These are phyloP conservation scores for Mesopsocus fuscifrons DNA, from an alignment of 2,888 invertebrate genomes.

Conservation along the genomic window DNA sequence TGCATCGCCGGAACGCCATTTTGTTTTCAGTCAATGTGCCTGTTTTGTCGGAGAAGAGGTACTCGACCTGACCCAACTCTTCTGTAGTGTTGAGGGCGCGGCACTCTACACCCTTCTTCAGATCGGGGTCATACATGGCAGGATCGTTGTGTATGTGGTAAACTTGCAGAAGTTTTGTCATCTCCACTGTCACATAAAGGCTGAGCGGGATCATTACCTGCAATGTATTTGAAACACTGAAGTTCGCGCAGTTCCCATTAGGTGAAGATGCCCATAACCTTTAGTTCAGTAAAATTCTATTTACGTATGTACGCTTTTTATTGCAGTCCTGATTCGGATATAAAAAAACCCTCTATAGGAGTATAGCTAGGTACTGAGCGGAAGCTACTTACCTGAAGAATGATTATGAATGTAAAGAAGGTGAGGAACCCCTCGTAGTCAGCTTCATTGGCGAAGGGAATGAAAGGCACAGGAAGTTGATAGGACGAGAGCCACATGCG, in stretches of 20 bases:
- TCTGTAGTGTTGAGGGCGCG: conserved; percentile 92
- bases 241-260: too few species aligned
- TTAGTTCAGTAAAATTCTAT: not conserved
- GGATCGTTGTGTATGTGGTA: conserved; percentile 86
- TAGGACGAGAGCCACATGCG: conserved; percentile 57
- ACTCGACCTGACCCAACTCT: conserved; percentile 87
- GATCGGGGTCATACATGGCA: conserved; percentile 66
- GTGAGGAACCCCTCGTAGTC: conserved; percentile 61
- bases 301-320: too few species aligned
- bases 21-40: conserved; percentile 95
- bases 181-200: conserved; percentile 88
- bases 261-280: conserved; percentile 1
- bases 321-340: too few species aligned
- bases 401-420: conserved; percentile 92
- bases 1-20: conserved; percentile 88
- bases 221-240: conserved; percentile 18
- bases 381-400: conserved; percentile 49
- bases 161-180: conserved; percentile 89
- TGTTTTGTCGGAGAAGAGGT: conserved; percentile 94
- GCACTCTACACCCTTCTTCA: conserved; percentile 70
- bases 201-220: conserved; percentile 93
- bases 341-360: too few species aligned
- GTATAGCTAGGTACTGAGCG: too few species aligned
- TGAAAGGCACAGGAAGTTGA: conserved; percentile 40
- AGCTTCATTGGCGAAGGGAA: conserved; percentile 36